Evolutionary conservation across 2,113 vertebrate species (phyloP).

Genomic region (Noctilio leporinus): DNA sequence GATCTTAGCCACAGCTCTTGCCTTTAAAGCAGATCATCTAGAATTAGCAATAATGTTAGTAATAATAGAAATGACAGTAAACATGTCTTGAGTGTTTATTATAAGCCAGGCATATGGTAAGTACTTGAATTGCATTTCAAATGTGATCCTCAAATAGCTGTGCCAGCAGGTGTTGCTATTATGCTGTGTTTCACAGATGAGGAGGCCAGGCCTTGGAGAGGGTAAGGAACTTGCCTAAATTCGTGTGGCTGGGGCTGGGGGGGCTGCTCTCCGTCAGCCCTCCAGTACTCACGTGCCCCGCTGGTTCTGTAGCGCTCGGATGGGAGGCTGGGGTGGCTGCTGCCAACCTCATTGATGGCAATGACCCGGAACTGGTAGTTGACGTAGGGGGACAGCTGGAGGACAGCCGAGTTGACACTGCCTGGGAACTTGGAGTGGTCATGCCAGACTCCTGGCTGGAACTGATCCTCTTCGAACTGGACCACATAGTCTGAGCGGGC

Average conservation of each 20-base stretch:
- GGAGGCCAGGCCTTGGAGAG: neutral
- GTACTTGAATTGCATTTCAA: neutral
- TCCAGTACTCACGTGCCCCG: conserved; percentile 85
- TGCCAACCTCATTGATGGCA: conserved; percentile 91
- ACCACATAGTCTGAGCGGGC: conserved; percentile 86
- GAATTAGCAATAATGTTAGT: neutral
- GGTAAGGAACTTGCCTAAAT: neutral
- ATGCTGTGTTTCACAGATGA: neutral
- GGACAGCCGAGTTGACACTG: conserved; percentile 86
- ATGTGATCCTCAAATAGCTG: rapidly evolving
- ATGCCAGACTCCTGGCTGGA: conserved; percentile 88
- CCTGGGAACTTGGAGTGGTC: conserved; percentile 88
- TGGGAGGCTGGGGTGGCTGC: conserved; percentile 87
- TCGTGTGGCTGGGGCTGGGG: rapidly evolving
- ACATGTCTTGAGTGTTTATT: neutral
- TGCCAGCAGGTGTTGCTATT: rapidly evolving
- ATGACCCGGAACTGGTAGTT: conserved; percentile 98
- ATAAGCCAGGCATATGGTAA: rapidly evolving
- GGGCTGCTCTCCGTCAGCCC: rapidly evolving
- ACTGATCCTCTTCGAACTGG: conserved; percentile 92
- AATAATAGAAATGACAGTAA: neutral
- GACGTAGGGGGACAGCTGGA: conserved; percentile 90
- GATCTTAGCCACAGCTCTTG: neutral
- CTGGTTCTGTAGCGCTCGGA: conserved; percentile 92
- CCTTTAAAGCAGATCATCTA: neutral